phyloP scores from a whole-genome alignment of 2,797 vertebrate species.

The Dipus sagitta region DNA sequence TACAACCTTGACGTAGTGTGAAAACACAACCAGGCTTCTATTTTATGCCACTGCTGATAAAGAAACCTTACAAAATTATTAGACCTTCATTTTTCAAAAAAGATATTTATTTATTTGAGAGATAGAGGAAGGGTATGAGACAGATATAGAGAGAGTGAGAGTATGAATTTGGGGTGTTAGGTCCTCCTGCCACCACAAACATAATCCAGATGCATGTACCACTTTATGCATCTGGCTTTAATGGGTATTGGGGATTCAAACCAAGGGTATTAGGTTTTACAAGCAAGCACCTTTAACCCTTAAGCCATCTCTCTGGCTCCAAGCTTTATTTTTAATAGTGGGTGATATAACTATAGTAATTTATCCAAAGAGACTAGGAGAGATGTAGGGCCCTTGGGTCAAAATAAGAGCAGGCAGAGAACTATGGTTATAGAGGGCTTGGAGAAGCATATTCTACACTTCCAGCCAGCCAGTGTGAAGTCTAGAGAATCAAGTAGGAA shows the following conservation, averaged over 20 bases:
- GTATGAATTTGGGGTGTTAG: too few species aligned
- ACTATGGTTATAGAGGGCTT: not conserved
- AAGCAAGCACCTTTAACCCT: too few species aligned
- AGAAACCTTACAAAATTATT: not conserved
- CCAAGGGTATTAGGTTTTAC: too few species aligned
- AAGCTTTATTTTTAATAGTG: not conserved
- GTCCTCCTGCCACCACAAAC: too few species aligned
- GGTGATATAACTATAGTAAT: not conserved
- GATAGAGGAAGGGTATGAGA: too few species aligned
- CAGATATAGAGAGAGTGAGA: too few species aligned
- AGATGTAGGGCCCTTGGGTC: not conserved
- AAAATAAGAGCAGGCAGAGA: not conserved
- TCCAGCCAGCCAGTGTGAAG: not conserved
- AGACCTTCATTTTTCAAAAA: too few species aligned
- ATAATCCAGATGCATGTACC: too few species aligned
- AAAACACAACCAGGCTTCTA: constrained; percentile 6
- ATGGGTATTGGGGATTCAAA: too few species aligned
- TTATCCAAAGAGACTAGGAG: not conserved
- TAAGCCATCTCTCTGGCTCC: not conserved
- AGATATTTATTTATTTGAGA: too few species aligned
- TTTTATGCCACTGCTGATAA: not conserved
- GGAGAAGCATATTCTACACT: not conserved
- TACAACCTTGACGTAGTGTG: not conserved
- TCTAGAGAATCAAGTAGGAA: not conserved
- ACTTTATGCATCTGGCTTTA: too few species aligned